phyloP scores from a whole-genome alignment of 2,888 invertebrate species.

The Oithona nana region DNA sequence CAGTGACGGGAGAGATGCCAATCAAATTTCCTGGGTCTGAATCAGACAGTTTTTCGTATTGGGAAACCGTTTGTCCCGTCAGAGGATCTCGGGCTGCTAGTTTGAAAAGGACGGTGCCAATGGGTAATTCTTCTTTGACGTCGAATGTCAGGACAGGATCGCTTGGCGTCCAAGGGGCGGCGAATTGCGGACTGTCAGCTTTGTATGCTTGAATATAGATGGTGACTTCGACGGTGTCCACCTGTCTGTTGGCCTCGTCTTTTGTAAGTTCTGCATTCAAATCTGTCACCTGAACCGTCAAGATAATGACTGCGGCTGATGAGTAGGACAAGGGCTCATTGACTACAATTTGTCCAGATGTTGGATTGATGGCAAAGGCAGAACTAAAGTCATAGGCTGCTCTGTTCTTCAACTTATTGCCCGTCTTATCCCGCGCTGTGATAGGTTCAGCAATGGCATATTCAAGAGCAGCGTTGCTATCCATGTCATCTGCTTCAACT shows the following conservation, averaged over 20 bases:
- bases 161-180: constrained; percentile 47
- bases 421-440: constrained; percentile 51
- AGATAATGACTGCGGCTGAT: constrained; percentile 48
- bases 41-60: constrained; percentile 23
- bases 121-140: constrained; percentile 53
- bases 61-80: constrained; percentile 37
- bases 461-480: constrained; percentile 38
- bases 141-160: constrained; percentile 45
- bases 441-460: constrained; percentile 48
- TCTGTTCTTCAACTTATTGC: constrained; percentile 43
- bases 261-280: constrained; percentile 5
- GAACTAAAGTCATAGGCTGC: constrained; percentile 23
- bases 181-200: constrained; percentile 53
- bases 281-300: constrained; percentile 43
- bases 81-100: constrained; percentile 41
- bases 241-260: background rate
- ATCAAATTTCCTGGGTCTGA: constrained; percentile 26
- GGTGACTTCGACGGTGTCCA: constrained; percentile 41
- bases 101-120: constrained; percentile 48
- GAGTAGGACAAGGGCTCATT: constrained; percentile 49
- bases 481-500: constrained; percentile 34
- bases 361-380: constrained; percentile 39
- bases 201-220: constrained; percentile 56
- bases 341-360: constrained; percentile 46
- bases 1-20: constrained; percentile 34